These are phyloP conservation scores for Zaprionus africanus DNA, from an alignment of 1,140 invertebrate genomes.

Conservation along the genomic window DNA sequence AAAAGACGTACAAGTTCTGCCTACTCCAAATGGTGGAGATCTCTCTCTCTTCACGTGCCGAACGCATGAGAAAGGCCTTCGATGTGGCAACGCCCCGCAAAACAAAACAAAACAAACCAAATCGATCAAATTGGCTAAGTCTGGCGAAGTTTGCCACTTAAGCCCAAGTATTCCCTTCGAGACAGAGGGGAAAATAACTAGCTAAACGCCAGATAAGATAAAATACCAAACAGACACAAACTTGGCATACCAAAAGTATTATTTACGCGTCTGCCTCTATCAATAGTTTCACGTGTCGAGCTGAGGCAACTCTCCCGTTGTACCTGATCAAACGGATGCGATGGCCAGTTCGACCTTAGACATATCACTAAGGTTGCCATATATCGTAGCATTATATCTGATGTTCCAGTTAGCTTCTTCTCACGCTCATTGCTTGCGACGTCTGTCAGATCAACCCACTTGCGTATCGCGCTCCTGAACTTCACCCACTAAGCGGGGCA, in stretches of 20 bases:
- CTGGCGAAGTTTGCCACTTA: constrained; percentile 33
- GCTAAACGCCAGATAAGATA: constrained; percentile 58
- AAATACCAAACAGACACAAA: constrained; percentile 68
- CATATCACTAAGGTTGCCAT: constrained; percentile 30
- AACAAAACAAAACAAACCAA: constrained; percentile 25
- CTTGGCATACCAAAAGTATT: constrained; percentile 19
- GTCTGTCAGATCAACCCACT: constrained; percentile 73
- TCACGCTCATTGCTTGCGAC: constrained; percentile 39
- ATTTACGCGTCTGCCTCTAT: constrained; percentile 26
- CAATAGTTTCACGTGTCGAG: constrained; percentile 28
- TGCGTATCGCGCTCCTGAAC: constrained; percentile 67
- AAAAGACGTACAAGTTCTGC: constrained; percentile 13
- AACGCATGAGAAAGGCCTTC: constrained; percentile 57
- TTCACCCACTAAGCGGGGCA: constrained; percentile 50
- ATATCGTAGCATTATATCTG: not conserved
- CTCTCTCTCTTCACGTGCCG: constrained; percentile 9
- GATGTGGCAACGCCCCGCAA: constrained; percentile 10
- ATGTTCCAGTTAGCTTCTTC: constrained; percentile 19
- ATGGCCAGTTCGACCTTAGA: constrained; percentile 19
- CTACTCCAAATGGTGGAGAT: not conserved
- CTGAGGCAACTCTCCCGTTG: not conserved
- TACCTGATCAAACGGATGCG: constrained; percentile 22
- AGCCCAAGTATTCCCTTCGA: constrained; percentile 46
- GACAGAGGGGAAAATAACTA: constrained; percentile 1
- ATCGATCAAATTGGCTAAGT: constrained; percentile 66